phyloP scores from a whole-genome alignment of 2,797 vertebrate species.

The Triplophysa bombifrons region DNA sequence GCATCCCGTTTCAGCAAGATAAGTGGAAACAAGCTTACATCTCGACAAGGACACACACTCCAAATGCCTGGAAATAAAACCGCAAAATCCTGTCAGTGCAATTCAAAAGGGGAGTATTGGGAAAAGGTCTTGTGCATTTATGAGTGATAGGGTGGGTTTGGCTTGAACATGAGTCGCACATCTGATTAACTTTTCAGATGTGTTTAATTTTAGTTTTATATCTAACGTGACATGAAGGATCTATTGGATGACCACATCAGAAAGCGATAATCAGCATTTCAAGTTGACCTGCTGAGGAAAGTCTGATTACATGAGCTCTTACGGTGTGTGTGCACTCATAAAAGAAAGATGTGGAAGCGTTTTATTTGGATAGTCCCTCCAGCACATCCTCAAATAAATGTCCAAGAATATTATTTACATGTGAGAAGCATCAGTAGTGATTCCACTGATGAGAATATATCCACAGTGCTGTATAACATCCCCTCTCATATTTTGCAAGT shows the following conservation, averaged over 20 bases:
- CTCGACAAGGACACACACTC: conserved; percentile 28
- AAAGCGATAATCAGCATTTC: conserved; percentile 11
- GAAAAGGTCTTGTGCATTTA: conserved; percentile 17
- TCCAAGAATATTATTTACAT: conserved; percentile 27
- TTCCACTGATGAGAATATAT: conserved; percentile 31
- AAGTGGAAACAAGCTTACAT: conserved; percentile 43
- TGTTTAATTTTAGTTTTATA: conserved; percentile 17
- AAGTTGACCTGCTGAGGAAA: conserved; percentile 11
- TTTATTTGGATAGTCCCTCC: conserved; percentile 41
- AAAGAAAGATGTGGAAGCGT: conserved; percentile 38
- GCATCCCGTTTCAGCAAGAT: neutral
- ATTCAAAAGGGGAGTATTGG: conserved; percentile 1
- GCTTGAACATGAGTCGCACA: neutral
- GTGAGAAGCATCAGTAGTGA: conserved; percentile 21
- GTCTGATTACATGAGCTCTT: conserved; percentile 8
- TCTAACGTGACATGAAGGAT: conserved; percentile 30
- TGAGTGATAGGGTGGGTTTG: conserved; percentile 26
- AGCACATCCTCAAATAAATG: conserved; percentile 34
- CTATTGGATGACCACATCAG: conserved; percentile 4
- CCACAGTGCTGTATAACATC: neutral
- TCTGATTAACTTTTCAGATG: conserved; percentile 40
- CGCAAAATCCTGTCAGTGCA: conserved; percentile 2
- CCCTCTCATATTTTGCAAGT: conserved; percentile 16
- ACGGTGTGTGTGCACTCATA: neutral
- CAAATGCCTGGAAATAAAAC: conserved; percentile 5